Base-by-base conservation (phyloP, 2,113 vertebrate species). In the Mormyrus iriodes region DNA sequence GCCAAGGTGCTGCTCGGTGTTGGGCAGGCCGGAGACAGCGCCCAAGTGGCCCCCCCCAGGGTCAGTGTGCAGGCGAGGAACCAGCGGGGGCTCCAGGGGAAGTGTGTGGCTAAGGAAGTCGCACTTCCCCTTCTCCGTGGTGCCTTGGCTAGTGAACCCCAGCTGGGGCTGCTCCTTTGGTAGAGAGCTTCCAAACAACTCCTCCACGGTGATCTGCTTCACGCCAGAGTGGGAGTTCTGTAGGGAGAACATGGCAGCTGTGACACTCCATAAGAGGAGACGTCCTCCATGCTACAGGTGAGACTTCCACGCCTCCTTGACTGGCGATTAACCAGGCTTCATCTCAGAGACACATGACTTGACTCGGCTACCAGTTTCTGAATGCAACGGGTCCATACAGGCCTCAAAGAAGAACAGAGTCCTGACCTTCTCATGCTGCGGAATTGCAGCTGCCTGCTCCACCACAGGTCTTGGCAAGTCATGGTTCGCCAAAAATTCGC, bases 141-240 rank as follows among this genome's bases (percentile, higher is more conserved):
- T 92, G 89, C 95, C 96, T 31, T 95, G 92, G 79, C 90, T 92
- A 24, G 96, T 91, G 93, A 95, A 91, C 0, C 87, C 15, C 91
- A 92, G 35, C 91, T 92, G 1, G 2, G 95, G 89, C n/a, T 96
- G 95, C 39, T 98, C 98, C 93, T 98, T 99, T n/a, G 96, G 96
- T 86, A 99, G 92, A 88, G 97, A 97, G 0, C 97, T 98, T 91
- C 98, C 97, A 92, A 99, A 99, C 52, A 99, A 95, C 89, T 99
- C 98, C 94, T 99, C 98, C n/a, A 99, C 97, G 2, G 98, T 99
- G 93, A 99, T 97, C 94, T 99, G 98, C 93, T 98, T 99, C 90
- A 97, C 97, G 44, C 96, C 95, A n/a, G 96, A 93, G 24, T 95
- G 96, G 91, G 96, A 93, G 53, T 92, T 94, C 98, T 99, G 93